A percentile compares a stretch with the other conserved stretches of the same genome.
Conservation (phyloP, 2,888 invertebrate species). For the Hololepta plana region DNA sequence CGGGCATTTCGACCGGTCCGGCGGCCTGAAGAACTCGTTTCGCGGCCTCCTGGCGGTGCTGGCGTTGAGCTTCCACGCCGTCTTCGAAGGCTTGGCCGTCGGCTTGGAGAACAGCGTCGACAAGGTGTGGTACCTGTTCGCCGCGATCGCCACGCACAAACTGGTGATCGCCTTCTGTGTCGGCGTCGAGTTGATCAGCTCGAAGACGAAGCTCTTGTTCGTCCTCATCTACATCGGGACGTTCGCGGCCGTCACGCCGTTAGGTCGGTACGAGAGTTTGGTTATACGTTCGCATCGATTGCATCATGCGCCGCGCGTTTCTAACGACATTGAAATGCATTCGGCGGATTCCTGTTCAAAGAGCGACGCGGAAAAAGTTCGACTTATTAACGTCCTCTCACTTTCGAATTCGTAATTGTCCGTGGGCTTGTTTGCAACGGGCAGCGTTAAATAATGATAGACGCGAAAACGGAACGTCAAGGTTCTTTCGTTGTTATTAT, state of each 20-base stretch:
- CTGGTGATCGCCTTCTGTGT: slow-evolving; percentile 48
- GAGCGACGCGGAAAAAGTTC: no score
- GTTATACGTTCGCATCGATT: not conserved
- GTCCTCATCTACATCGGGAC: slow-evolving; percentile 38
- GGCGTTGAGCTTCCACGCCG: slow-evolving; percentile 48
- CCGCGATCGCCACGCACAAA: slow-evolving; percentile 48
- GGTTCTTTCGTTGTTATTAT: no score
- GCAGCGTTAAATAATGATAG: no score
- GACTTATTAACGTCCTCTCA: no score
- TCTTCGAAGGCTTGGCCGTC: slow-evolving; percentile 50
- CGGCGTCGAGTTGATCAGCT: slow-evolving; percentile 40
- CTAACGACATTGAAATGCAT: no score
- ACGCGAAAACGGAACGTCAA: no score
- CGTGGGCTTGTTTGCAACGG: no score
- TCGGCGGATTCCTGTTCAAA: no score
- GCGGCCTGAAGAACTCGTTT: slow-evolving; percentile 30
- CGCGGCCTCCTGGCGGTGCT: slow-evolving; percentile 41
- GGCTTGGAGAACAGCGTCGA: slow-evolving; percentile 38
- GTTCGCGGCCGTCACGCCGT: slow-evolving; percentile 47
- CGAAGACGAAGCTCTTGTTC: slow-evolving; percentile 28
- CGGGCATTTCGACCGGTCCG: slow-evolving; percentile 14
- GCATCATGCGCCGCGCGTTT: not conserved
- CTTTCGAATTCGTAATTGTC: no score
- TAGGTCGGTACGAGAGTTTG: slow-evolving; percentile 22
- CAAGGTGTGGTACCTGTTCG: slow-evolving; percentile 42